Conservation (phyloP, 2,113 vertebrate genomes). For the Mystacornis crossleyi region DNA sequence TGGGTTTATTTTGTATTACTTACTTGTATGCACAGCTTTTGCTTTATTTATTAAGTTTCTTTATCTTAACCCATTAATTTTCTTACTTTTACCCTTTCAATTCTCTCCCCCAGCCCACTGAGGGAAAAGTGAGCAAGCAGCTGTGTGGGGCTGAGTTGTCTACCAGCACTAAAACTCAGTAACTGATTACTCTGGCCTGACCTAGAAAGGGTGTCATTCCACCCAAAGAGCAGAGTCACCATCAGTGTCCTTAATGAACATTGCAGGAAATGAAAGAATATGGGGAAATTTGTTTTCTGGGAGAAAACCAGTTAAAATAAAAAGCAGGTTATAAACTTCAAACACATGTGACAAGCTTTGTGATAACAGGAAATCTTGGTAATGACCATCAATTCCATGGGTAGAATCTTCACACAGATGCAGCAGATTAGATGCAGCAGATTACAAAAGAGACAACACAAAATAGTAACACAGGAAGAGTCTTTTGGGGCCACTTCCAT, state of each 20-base stretch:
- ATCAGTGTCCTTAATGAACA: not conserved
- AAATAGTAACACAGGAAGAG: not conserved
- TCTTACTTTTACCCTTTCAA: not conserved
- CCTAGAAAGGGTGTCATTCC: not conserved
- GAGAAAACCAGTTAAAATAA: not conserved
- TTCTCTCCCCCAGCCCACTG: not conserved
- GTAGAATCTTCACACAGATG: not conserved
- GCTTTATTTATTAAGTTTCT: not conserved
- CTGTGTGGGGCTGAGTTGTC: not conserved
- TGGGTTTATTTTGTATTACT: not conserved
- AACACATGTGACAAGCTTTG: not conserved
- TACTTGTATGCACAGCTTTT: not conserved
- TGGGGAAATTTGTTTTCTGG: not conserved
- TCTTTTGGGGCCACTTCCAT: not conserved
- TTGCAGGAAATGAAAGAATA: not conserved
- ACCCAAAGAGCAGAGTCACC: not conserved
- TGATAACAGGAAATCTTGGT: not conserved
- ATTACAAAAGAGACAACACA: not conserved
- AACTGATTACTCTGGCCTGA: not conserved
- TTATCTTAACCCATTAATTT: not conserved
- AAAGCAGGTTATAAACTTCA: not conserved
- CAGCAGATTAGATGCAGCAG: not conserved
- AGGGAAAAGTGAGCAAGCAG: not conserved
- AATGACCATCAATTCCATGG: not conserved
- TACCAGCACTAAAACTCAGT: not conserved